A percentile compares a stretch with the other conserved stretches of the same genome.
Conservation (phyloP, 2,113 vertebrate genomes). For the Formicarius rufipectus region DNA sequence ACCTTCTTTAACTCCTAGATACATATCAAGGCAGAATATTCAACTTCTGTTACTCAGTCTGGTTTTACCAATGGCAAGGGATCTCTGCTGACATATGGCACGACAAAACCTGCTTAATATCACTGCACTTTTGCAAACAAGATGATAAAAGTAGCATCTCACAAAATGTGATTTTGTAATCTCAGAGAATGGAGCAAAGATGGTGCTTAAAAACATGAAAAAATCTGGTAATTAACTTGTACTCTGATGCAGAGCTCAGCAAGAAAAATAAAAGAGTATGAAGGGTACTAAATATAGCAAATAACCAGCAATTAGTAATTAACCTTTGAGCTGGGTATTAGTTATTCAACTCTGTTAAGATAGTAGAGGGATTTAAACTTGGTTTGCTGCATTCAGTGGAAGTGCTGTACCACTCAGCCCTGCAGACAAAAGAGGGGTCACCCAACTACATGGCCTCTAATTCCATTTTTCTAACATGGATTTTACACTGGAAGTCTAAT, state of each 20-base stretch:
- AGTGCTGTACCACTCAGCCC: background rate
- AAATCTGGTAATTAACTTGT: background rate
- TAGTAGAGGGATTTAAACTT: background rate
- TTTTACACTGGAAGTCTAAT: background rate
- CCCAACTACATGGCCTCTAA: background rate
- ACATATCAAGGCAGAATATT: background rate
- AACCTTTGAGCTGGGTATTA: constrained; percentile 40
- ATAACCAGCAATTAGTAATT: constrained; percentile 47
- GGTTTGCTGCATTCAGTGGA: background rate
- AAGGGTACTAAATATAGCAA: constrained; percentile 28
- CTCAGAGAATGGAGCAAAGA: background rate
- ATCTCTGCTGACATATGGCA: background rate
- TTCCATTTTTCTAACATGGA: background rate
- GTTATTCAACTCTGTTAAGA: background rate
- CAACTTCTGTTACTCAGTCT: background rate
- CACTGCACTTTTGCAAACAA: background rate
- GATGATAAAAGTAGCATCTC: background rate
- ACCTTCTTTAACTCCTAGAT: background rate
- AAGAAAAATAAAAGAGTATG: background rate
- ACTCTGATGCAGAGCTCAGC: background rate
- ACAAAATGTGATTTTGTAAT: background rate
- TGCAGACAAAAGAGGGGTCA: background rate
- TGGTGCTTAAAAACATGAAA: background rate
- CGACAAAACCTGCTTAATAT: background rate
- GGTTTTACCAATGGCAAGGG: background rate